A percentile compares a stretch with the other conserved stretches of the same genome.
Evolutionary conservation across 2,797 vertebrate genomes (phyloP).

Genomic region (Orientallactaga sibirica): DNA sequence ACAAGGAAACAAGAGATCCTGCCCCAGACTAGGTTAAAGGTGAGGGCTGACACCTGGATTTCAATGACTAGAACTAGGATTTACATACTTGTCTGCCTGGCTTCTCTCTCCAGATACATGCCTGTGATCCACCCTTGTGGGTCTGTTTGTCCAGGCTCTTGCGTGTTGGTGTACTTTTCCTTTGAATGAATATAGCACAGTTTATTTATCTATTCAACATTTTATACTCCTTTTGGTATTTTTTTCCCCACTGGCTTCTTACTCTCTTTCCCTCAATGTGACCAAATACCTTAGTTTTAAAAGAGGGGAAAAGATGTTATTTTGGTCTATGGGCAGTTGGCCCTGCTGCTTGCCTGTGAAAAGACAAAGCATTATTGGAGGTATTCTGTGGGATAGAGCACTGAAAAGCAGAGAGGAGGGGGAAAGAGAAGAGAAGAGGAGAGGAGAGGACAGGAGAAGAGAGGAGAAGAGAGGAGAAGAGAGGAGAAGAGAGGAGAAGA

Average conservation of each 20-base stretch:
- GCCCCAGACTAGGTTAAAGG: no score
- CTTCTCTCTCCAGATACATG: neutral
- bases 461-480: neutral
- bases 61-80: neutral
- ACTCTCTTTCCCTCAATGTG: neutral
- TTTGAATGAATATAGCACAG: neutral
- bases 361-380: neutral
- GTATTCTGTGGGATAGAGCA: neutral
- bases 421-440: no score
- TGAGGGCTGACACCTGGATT: neutral
- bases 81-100: neutral
- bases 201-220: neutral
- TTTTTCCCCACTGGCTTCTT: neutral
- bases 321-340: neutral
- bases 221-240: neutral
- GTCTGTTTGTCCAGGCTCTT: rapidly evolving
- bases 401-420: no score
- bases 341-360: neutral
- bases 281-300: neutral
- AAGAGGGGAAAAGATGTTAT: neutral
- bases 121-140: rapidly evolving
- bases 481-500: neutral
- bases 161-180: neutral
- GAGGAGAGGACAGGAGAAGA: no score
- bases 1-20: no score